phyloP scores from a whole-genome alignment of 2,888 invertebrate genomes.

The Ephialtes manifestator region DNA sequence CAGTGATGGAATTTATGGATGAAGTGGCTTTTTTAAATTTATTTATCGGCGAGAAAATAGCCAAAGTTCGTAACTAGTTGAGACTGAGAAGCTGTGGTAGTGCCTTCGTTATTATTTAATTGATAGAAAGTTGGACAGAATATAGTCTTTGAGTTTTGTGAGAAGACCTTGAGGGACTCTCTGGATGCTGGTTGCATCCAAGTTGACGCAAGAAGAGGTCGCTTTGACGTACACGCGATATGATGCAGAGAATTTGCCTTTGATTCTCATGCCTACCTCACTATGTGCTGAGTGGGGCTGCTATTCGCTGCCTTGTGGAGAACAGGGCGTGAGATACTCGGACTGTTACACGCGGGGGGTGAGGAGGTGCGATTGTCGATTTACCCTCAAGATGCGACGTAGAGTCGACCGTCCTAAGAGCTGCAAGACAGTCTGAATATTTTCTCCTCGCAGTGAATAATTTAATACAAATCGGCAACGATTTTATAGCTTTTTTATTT shows the following conservation, averaged over 20 bases:
- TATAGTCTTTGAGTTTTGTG: not conserved
- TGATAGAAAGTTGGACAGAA: not conserved
- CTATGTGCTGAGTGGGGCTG: not conserved
- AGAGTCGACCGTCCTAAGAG: not conserved
- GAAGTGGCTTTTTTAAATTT: not conserved
- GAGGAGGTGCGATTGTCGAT: not conserved
- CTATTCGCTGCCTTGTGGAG: not conserved
- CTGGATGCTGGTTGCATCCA: not conserved
- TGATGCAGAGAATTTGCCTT: no score
- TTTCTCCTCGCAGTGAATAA: not conserved
- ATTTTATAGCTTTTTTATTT: no score
- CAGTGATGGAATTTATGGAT: not conserved
- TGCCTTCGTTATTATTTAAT: not conserved
- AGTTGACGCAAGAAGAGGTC: conserved; percentile 12
- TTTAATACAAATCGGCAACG: no score
- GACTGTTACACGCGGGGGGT: conserved; percentile 17
- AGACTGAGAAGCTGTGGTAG: not conserved
- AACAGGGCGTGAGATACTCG: conserved; percentile 11
- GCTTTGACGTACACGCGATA: not conserved
- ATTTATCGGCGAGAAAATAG: not conserved
- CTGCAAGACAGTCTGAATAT: not conserved
- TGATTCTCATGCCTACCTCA: not conserved
- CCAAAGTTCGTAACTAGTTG: conserved; percentile 4
- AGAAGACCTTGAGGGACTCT: not conserved
- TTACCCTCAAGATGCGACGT: not conserved